A percentile compares a stretch with the other conserved stretches of the same genome.
Conservation (phyloP, 53 echinoderm and acorn worm genomes). For the Hippasteria phrygiana region DNA sequence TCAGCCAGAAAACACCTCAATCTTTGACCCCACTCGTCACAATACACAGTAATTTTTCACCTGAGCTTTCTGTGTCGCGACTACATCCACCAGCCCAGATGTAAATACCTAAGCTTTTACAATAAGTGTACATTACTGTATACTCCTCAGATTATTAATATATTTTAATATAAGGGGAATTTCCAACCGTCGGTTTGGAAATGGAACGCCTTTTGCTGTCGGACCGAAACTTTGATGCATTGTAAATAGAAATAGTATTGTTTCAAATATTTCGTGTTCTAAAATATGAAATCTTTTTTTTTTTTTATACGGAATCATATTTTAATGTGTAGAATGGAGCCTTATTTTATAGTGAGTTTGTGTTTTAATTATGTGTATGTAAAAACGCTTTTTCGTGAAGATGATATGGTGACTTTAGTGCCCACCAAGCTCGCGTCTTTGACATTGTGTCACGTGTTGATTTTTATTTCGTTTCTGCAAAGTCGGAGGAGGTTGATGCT, state of each 20-base stretch:
- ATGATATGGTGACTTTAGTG: background rate
- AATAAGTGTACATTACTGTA: slow-evolving; percentile 26
- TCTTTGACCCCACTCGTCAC: too few relatives aligned
- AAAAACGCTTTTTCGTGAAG: background rate
- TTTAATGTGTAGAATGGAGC: slow-evolving; percentile 14
- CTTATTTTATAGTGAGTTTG: background rate
- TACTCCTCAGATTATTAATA: slow-evolving; percentile 39
- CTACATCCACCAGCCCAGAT: background rate
- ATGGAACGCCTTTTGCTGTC: background rate
- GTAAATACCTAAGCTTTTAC: background rate
- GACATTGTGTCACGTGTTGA: background rate
- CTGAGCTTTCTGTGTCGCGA: background rate
- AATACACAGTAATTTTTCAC: background rate
- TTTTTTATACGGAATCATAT: background rate
- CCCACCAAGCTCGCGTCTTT: background rate
- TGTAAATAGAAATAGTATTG: slow-evolving; percentile 43
- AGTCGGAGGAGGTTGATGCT: too few relatives aligned
- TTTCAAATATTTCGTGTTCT: background rate
- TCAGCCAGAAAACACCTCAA: too few relatives aligned
- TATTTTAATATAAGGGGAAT: slow-evolving; percentile 41
- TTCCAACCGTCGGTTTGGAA: slow-evolving; percentile 15
- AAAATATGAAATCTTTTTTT: background rate
- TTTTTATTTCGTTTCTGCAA: too few relatives aligned
- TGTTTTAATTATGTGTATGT: slow-evolving; percentile 6
- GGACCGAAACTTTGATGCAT: background rate